Evolutionary conservation across 2,888 invertebrate species (phyloP).

Genomic region (Scaptomyza caliginosa): DNA sequence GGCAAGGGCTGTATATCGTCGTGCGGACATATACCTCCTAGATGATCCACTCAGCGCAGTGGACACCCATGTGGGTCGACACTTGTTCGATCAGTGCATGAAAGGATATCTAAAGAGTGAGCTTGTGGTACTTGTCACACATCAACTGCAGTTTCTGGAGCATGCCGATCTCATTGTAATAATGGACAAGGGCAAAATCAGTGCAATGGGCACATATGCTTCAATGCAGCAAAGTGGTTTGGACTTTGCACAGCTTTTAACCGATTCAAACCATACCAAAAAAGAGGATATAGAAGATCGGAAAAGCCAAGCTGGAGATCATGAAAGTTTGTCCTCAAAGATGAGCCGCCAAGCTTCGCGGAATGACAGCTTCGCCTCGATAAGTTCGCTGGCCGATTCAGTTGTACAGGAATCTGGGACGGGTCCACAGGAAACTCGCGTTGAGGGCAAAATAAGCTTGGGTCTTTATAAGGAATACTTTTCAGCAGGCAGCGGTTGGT

Average conservation of each 20-base stretch:
- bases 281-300: slow-evolving; percentile 59
- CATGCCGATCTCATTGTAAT: slow-evolving; percentile 86
- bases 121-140: slow-evolving; percentile 91
- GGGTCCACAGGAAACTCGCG: slow-evolving; percentile 86
- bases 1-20: slow-evolving; percentile 93
- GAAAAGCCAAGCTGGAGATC: slow-evolving; percentile 55
- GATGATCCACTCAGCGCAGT: slow-evolving; percentile 97
- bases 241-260: slow-evolving; percentile 90
- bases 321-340: slow-evolving; percentile 30
- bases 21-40: slow-evolving; percentile 93
- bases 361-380: slow-evolving; percentile 82
- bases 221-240: slow-evolving; percentile 89
- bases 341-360: slow-evolving; percentile 71
- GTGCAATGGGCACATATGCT: slow-evolving; percentile 88
- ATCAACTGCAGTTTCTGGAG: slow-evolving; percentile 92
- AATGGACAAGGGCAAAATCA: slow-evolving; percentile 81
- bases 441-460: slow-evolving; percentile 87
- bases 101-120: slow-evolving; percentile 86
- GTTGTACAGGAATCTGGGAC: slow-evolving; percentile 79
- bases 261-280: slow-evolving; percentile 84
- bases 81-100: slow-evolving; percentile 89
- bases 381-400: slow-evolving; percentile 84
- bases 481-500: slow-evolving; percentile 88
- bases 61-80: slow-evolving; percentile 95
- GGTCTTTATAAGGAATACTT: slow-evolving; percentile 88